A percentile compares a stretch with the other conserved stretches of the same genome.
Evolutionary conservation across 2,888 invertebrate genomes (phyloP).

Genomic region (Pachliopta kotzebuea): DNA sequence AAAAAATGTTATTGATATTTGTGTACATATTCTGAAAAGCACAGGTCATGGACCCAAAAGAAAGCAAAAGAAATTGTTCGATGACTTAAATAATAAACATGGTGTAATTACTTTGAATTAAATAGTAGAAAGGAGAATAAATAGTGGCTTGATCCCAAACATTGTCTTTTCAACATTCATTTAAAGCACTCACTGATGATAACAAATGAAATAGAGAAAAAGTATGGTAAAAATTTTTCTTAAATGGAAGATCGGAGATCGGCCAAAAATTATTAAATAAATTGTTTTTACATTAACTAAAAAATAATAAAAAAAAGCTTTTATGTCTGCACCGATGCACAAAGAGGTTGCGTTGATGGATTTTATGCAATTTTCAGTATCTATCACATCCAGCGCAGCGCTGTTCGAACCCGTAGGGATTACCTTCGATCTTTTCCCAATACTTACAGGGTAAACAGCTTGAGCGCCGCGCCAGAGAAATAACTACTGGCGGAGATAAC

Average conservation of each 20-base stretch:
- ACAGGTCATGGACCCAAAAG: no score
- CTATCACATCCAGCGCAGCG: constrained; percentile 72
- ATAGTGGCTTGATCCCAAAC: no score
- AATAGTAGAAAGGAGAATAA: no score
- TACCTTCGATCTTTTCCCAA: constrained; percentile 78
- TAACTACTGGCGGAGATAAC: constrained; percentile 40
- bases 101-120: no score
- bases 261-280: not conserved
- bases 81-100: no score
- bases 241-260: not conserved
- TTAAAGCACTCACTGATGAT: no score
- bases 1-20: no score
- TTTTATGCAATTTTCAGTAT: constrained; percentile 81
- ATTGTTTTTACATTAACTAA: constrained; percentile 23
- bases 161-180: no score
- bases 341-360: constrained; percentile 75
- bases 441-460: constrained; percentile 73
- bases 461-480: constrained; percentile 43
- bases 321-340: constrained; percentile 41
- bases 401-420: constrained; percentile 67
- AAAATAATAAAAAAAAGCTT: constrained; percentile 30
- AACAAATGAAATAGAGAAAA: no score
- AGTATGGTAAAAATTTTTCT: no score
- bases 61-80: no score
- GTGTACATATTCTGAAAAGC: no score